Conservation (phyloP, 1,140 invertebrate genomes). For the Pseudachorutes palmiensis region DNA sequence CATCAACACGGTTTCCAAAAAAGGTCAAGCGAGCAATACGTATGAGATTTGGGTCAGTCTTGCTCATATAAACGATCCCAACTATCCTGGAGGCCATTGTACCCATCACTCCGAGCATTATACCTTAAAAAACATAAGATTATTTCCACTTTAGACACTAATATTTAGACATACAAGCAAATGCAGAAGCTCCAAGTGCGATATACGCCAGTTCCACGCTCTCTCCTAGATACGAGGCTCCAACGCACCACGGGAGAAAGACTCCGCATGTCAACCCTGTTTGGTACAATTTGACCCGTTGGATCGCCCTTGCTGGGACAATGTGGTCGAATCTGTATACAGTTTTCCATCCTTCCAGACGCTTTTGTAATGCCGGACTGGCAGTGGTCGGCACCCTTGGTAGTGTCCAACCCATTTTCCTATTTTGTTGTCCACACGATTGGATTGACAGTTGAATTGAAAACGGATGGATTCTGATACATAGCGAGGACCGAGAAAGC, state of each 20-base stretch:
- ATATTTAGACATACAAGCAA: constrained; percentile 7
- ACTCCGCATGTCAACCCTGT: not conserved
- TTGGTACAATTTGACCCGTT: constrained; percentile 11
- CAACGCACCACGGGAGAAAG: not conserved
- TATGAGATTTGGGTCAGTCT: not conserved
- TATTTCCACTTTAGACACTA: not conserved
- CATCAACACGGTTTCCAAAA: not conserved
- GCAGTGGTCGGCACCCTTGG: too few species aligned
- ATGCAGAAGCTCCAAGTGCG: not conserved
- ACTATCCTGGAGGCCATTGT: not conserved
- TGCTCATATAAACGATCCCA: constrained; percentile 1
- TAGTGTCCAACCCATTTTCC: too few species aligned
- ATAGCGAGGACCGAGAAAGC: too few species aligned
- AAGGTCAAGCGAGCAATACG: not conserved
- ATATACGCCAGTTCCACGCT: not conserved
- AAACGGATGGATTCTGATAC: too few species aligned
- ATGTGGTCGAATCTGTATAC: constrained; percentile 11
- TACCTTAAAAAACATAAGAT: constrained; percentile 5
- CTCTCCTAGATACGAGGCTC: not conserved
- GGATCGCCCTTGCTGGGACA: not conserved
- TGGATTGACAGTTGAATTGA: too few species aligned
- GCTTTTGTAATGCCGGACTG: too few species aligned
- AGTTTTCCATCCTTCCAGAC: not conserved
- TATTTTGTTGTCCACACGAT: too few species aligned
- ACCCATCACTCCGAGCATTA: constrained; percentile 5